Evolutionary conservation across 1,140 invertebrate genomes (phyloP), one percentile per base, ranked within the genome.

Genomic region (Dendroctonus ponderosae): DNA sequence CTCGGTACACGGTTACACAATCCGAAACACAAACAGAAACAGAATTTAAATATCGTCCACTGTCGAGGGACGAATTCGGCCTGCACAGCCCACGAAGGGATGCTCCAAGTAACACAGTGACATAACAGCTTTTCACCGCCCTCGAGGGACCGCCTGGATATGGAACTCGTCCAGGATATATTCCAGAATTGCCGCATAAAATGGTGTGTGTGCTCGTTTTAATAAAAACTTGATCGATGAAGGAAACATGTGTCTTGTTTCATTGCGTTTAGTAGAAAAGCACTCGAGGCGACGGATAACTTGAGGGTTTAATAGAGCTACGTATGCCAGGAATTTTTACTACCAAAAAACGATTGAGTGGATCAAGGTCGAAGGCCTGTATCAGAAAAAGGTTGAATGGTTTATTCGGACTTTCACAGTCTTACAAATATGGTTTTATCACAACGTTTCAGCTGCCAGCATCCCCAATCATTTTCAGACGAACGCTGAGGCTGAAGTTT

Each of bases 71-170:
- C 62, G 53, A 64, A 64, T 64, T 64, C 43, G 53, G 43, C 43
- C 42, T 12, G 39, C 56, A 67, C 65, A 54, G 65, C 56, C 43
- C 65, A 67, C 65, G 58, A 46, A 60, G 65, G 65, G 65, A 61
- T 61, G 65, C 56, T 67, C 65, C 65, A 61, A 60, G 65, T 67
- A 67, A 61, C 65, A 56, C 58, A 51, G 65, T 61, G 65, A 67
- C 65, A 67, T 67, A 67, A 67, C 65, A 67, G 58, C 65, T 67
- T 67, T 67, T 67, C 65, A 67, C 65, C 48, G 65, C 65, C 9
- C 65, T 51, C 65, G 15, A 41, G 65, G 37, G 65, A 53, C 39
- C 14, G n/a, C n/a, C 50, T 51, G 50, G 57, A 61, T 67, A 67
- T 67, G 58, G 54, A 59, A 59, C 44, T 59, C 42, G 38, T 39